Evolutionary conservation across 2,113 vertebrate species (phyloP), one percentile per base, ranked within the genome.

Genomic region (Salvelinus fontinalis): DNA sequence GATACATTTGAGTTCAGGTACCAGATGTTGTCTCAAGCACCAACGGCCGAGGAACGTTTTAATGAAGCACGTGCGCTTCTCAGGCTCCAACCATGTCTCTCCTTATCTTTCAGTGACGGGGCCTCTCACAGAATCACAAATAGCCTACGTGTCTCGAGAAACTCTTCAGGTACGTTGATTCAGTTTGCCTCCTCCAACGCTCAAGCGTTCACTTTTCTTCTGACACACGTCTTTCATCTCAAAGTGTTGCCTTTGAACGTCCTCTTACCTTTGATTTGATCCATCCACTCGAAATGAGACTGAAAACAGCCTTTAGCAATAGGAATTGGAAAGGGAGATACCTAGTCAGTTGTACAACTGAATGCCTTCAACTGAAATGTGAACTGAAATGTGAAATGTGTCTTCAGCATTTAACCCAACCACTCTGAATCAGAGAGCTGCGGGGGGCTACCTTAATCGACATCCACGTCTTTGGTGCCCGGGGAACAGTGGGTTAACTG

Each of bases 121-220:
- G 80, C 95, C 95, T 78, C 91, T 96, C 22, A 95, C 95, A 83
- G 95, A 96, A 83, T 92, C 93, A 34, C 95, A 96, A 80, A 96
- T 96, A 90, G 95, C 95, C 2, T 96, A 96, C 83, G 95, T 96
- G 82, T 95, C 94, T 87, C 90, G 95, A 90, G 95, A 96, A 94
- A 96, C 95, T 80, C 92, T 96, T 83, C 95, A 96, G 95, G 95
- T 95, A 93, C 70, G 31, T 16, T 31, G 18, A 1, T 12, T 34
- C 29, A 7, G 24, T 66, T 31, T 34, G 29, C 12, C 67, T 16
- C 7, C 13, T 26, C 22, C 22, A 26, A 24, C 62, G 26, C 24
- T 12, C 22, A 26, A n/a, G 5, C 22, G 24, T 26, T 64, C n/a
- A 26, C 62, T 3, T 5, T 29, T 70, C 13, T 34, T 26, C 26